Base-by-base conservation (phyloP, 2,888 invertebrate species). In the Meteorus colon region DNA sequence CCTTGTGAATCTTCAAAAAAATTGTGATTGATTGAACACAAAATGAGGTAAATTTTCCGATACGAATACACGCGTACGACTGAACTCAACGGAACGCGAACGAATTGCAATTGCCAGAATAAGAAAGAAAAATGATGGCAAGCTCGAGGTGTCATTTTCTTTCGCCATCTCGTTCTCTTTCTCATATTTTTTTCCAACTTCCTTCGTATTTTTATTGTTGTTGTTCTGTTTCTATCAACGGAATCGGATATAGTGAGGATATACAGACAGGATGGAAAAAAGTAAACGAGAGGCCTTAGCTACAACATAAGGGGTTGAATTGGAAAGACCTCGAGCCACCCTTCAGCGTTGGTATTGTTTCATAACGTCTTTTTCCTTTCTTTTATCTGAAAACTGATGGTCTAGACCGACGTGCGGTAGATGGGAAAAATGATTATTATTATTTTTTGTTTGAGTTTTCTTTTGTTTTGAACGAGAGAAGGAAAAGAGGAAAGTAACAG, bases 91-190 rank as follows among this genome's bases (percentile, higher is more conserved):
- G 14, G 12, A 24, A 60, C 59, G 48, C n/a, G 60, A 45, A 72
- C 62, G 63, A 72, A 72, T 72, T 16, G 3, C 31, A 62, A 19
- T 48, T 31, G 29, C 3, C 29, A n/a, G 10, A 55, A 68, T n/a
- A 51, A 73, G n/a, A 37, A 59, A 55, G 55, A 51, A 73, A 24
- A 65, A 48, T 63, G 65, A 73, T 66, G 37, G 73, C 37, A 66
- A 66, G 66, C 55, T 55, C 73, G 55, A 73, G 66, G 73, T 66
- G 73, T 73, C 73, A 66, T 73, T 73, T 66, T 65, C 59, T 29
- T 34, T 31, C 29, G 62, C 65, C 45, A 34, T 34, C 34, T 48
- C 19, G 4, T 4, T 16, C 4, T 10, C 34, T 62, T 6, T 62
- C 16, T 62, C 41, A 41, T 62, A 62, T 62, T 62, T 62, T 29